Percentiles rank a stretch among this genome's conserved stretches.
Conservation (phyloP, 2,888 invertebrate genomes). For the Emmelina monodactyla region DNA sequence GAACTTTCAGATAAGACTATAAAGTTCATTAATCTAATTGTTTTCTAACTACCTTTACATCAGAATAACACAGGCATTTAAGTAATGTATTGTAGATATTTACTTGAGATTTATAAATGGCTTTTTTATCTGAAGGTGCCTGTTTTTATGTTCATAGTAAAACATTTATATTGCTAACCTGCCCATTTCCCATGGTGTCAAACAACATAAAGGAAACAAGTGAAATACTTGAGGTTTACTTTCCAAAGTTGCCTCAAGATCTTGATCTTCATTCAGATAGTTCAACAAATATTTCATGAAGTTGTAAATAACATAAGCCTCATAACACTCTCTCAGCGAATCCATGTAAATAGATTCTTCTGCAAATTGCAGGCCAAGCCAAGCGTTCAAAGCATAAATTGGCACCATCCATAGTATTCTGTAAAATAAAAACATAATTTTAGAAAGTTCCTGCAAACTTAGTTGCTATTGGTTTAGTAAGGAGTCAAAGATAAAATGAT, state of each 20-base stretch:
- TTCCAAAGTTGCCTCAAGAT: conserved; percentile 82
- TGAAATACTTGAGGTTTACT: conserved; percentile 87
- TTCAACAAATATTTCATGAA: conserved; percentile 95
- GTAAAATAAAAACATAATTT: too few relatives aligned
- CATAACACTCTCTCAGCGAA: conserved; percentile 93
- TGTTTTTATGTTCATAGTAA: too few relatives aligned
- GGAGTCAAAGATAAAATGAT: too few relatives aligned
- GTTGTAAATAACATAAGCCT: conserved; percentile 97
- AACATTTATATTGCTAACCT: conserved; percentile 54
- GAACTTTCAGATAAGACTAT: too few relatives aligned
- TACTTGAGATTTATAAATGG: too few relatives aligned
- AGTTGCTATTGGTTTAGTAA: too few relatives aligned
- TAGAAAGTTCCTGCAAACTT: too few relatives aligned
- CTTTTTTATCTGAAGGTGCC: too few relatives aligned
- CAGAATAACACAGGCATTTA: too few relatives aligned
- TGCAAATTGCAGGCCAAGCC: conserved; percentile 89
- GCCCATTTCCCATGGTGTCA: conserved; percentile 94
- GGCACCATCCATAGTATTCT: conserved; percentile 98
- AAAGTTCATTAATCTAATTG: too few relatives aligned
- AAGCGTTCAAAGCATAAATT: conserved; percentile 94
- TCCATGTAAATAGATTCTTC: conserved; percentile 91
- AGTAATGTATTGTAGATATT: too few relatives aligned
- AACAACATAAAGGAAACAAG: conserved; percentile 89
- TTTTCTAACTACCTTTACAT: too few relatives aligned
- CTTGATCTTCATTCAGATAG: conserved; percentile 87